These are phyloP conservation scores for Argopecten irradians DNA, from an alignment of 1,140 invertebrate genomes.

Conservation along the genomic window DNA sequence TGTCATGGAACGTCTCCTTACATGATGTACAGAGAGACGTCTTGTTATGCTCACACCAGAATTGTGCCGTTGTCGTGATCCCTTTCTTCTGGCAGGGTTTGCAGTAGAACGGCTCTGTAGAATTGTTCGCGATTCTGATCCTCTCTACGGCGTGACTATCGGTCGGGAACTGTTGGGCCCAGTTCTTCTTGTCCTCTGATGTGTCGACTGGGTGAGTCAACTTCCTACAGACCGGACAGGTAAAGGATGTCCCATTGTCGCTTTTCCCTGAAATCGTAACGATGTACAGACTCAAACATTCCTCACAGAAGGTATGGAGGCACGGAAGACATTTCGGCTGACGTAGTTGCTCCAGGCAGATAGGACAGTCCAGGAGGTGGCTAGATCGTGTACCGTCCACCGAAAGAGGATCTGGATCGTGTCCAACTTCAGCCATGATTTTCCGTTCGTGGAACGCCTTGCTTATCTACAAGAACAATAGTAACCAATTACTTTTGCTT, in stretches of 20 bases:
- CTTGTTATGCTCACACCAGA: constrained; percentile 12
- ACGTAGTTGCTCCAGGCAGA: constrained; percentile 66
- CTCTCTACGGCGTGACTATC: not conserved
- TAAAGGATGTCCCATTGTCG: not conserved
- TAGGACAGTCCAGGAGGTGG: constrained; percentile 62
- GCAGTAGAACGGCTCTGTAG: not conserved
- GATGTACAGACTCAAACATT: constrained; percentile 79
- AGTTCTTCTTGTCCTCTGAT: not conserved
- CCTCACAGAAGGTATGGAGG: constrained; percentile 93
- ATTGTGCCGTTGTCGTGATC: not conserved
- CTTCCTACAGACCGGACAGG: too few species aligned
- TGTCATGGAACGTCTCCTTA: not conserved
- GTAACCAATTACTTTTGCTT: too few species aligned
- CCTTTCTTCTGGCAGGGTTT: not conserved
- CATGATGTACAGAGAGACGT: not conserved
- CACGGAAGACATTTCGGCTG: constrained; percentile 89
- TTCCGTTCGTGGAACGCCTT: too few species aligned
- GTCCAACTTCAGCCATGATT: not conserved
- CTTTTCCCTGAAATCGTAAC: not conserved
- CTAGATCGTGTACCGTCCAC: not conserved
- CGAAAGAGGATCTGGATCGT: not conserved
- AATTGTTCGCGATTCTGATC: not conserved
- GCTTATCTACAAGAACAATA: not conserved
- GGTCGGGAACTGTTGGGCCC: not conserved
- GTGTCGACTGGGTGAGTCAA: not conserved